These are phyloP conservation scores for Gallinago paraguaiae DNA, from an alignment of 2,113 vertebrate species.

Conservation along the genomic window DNA sequence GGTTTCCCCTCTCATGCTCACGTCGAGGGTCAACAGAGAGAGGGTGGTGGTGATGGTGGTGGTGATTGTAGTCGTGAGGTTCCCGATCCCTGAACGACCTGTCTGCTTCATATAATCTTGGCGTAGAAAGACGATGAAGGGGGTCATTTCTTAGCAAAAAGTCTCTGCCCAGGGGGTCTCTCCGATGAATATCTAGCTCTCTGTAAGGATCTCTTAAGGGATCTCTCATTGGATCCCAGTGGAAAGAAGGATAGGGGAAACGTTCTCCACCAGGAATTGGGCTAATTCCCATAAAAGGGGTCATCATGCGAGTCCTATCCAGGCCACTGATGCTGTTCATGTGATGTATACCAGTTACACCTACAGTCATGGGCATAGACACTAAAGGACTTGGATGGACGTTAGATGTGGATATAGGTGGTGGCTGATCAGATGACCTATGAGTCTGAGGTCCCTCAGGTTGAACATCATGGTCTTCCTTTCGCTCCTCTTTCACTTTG, in stretches of 20 bases:
- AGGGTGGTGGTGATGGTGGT: constrained; percentile 83
- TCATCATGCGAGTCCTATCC: constrained; percentile 96
- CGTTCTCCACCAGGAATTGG: constrained; percentile 94
- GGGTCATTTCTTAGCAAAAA: constrained; percentile 90
- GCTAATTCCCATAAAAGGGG: constrained; percentile 96
- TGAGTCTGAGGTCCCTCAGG: constrained; percentile 79
- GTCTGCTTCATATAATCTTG: constrained; percentile 89
- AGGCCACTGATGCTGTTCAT: constrained; percentile 90
- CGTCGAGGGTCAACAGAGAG: constrained; percentile 87
- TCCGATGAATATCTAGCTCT: constrained; percentile 89
- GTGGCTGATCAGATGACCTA: constrained; percentile 77
- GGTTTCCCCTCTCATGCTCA: constrained; percentile 86
- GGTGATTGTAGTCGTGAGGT: constrained; percentile 91
- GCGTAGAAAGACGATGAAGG: constrained; percentile 86
- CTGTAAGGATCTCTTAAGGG: constrained; percentile 89
- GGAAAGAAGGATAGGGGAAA: constrained; percentile 94
- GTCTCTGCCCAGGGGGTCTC: constrained; percentile 83
- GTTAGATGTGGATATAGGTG: constrained; percentile 72
- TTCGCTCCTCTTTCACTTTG: constrained; percentile 95
- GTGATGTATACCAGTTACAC: constrained; percentile 89
- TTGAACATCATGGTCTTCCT: constrained; percentile 89
- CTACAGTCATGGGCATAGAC: constrained; percentile 87
- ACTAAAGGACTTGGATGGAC: constrained; percentile 85
- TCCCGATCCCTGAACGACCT: constrained; percentile 93
- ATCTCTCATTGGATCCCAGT: constrained; percentile 96